Evolutionary conservation across 2,113 vertebrate genomes (phyloP).

Genomic region (Megaptera novaeangliae): DNA sequence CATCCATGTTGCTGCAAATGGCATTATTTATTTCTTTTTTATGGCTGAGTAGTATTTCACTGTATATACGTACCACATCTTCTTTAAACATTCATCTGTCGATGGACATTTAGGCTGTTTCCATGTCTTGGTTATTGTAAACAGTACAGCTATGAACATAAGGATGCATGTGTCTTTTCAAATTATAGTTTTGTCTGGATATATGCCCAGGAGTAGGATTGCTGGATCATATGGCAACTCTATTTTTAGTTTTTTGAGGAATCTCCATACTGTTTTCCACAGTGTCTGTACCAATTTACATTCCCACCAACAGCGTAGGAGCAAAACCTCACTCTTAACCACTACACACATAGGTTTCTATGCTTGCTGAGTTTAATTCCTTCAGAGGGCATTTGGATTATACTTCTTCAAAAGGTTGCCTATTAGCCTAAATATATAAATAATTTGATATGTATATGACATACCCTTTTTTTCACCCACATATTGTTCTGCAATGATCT

Average conservation of each 20-base stretch:
- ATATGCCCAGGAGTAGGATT: neutral
- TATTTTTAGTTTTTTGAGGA: neutral
- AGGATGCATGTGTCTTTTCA: neutral
- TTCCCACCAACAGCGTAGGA: neutral
- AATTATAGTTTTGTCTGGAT: neutral
- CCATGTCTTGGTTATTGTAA: neutral
- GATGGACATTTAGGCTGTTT: neutral
- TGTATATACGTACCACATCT: neutral
- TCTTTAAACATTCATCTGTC: neutral
- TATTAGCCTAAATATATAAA: neutral
- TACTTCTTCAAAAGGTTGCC: neutral
- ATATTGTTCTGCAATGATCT: neutral
- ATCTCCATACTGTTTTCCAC: neutral
- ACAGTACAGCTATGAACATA: neutral
- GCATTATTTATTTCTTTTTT: neutral
- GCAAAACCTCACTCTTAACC: neutral
- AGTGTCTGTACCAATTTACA: neutral
- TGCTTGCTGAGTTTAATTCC: neutral
- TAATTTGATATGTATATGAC: neutral
- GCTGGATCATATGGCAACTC: neutral
- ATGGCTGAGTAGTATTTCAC: neutral
- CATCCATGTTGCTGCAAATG: neutral
- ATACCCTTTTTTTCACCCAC: neutral
- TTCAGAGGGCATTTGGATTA: neutral
- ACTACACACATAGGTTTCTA: neutral